Evolutionary conservation across 2,797 vertebrate species (phyloP).

Genomic region (Aratinga solstitialis): DNA sequence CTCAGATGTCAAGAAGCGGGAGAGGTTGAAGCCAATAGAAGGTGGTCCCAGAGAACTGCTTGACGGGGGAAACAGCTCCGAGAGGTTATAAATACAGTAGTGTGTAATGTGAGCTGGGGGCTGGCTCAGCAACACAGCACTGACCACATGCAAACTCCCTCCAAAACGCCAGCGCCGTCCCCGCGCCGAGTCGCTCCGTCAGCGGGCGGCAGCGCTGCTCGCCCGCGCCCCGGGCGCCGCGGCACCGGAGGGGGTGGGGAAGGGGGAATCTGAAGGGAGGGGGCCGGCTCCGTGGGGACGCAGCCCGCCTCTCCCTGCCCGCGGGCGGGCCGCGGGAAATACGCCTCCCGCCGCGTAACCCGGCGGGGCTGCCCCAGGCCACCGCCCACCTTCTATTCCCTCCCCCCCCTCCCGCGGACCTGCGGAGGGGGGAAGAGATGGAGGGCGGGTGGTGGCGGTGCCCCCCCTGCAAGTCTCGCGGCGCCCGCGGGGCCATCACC

Average conservation of each 20-base stretch:
- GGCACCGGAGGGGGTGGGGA: not conserved
- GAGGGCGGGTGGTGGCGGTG: not conserved
- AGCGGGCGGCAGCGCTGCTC: conserved; percentile 8
- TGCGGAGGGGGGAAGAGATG: not conserved
- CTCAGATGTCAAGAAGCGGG: conserved; percentile 85
- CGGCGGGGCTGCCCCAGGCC: not conserved
- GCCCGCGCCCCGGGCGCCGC: not conserved
- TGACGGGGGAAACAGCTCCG: conserved; percentile 85
- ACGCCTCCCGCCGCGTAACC: not conserved
- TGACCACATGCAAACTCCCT: conserved; percentile 92
- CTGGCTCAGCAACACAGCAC: conserved; percentile 90
- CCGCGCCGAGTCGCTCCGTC: conserved; percentile 51
- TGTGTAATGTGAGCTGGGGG: conserved; percentile 99
- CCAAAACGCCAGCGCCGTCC: conserved; percentile 79
- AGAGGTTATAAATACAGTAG: conserved; percentile 97
- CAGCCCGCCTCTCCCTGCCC: not conserved
- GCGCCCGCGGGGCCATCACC: not conserved
- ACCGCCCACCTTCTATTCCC: not conserved
- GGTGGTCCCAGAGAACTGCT: conserved; percentile 90
- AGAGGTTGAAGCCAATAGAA: conserved; percentile 83
- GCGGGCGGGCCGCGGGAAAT: not conserved
- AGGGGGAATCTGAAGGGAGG: no score
- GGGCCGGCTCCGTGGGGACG: not conserved
- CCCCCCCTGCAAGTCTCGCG: not conserved
- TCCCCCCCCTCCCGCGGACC: not conserved